phyloP scores from a whole-genome alignment of 1,140 invertebrate genomes.

The Colletes latitarsis region DNA sequence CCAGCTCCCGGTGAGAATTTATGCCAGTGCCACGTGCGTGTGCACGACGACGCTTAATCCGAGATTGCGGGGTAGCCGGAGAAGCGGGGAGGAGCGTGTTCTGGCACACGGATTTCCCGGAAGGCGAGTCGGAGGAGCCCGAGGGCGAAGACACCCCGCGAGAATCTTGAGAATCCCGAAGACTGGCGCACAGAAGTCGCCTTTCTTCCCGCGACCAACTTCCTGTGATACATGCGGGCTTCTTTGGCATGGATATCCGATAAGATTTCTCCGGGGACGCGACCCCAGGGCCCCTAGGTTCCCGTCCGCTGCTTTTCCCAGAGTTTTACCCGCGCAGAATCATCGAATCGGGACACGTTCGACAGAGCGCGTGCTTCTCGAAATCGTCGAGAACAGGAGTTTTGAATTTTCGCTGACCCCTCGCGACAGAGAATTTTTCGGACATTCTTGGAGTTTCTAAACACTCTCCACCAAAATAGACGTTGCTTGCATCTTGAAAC shows the following conservation, averaged over 20 bases:
- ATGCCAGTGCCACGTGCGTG: constrained; percentile 16
- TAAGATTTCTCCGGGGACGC: constrained; percentile 65
- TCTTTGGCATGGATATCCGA: constrained; percentile 61
- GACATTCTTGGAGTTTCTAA: no score
- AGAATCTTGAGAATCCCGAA: constrained; percentile 37
- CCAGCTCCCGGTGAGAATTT: constrained; percentile 36
- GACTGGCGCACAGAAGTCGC: constrained; percentile 33
- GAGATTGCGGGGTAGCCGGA: constrained; percentile 45
- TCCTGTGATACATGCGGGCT: constrained; percentile 36
- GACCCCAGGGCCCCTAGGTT: constrained; percentile 38
- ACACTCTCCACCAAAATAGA: no score
- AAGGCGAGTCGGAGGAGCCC: not conserved
- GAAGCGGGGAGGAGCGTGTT: not conserved
- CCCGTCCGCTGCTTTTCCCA: not conserved
- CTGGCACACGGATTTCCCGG: constrained; percentile 20
- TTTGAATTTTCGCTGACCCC: not conserved
- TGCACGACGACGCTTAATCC: constrained; percentile 50
- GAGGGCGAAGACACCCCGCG: not conserved
- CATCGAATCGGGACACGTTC: constrained; percentile 50
- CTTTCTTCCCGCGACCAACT: not conserved
- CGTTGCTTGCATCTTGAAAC: no score
- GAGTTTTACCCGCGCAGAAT: constrained; percentile 29
- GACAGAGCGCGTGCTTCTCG: not conserved
- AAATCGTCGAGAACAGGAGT: no score
- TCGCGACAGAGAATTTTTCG: not conserved